Percentiles rank a stretch among this genome's conserved stretches.
Conservation (phyloP, 2,888 invertebrate genomes). For the Ophion costatus region DNA sequence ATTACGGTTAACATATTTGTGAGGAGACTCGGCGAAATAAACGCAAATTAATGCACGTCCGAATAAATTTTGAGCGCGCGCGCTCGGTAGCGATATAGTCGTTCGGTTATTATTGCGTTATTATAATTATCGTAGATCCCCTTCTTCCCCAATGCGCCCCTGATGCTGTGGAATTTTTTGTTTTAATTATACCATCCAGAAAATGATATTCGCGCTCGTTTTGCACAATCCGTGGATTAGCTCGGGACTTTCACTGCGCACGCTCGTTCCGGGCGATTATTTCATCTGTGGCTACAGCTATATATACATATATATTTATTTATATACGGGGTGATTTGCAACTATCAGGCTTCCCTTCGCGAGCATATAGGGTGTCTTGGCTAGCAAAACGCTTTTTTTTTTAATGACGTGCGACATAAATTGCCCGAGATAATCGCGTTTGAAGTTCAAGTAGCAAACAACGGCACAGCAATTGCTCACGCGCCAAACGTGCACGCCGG, state of each 20-base stretch:
- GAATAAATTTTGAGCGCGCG: slow-evolving; percentile 6
- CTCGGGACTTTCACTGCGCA: slow-evolving; percentile 34
- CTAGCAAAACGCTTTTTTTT: no score
- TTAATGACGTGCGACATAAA: no score
- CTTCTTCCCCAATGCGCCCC: neutral
- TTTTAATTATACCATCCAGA: slow-evolving; percentile 48
- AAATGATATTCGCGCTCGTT: slow-evolving; percentile 17
- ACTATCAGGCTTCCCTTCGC: neutral
- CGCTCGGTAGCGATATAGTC: slow-evolving; percentile 47
- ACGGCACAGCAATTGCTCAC: no score
- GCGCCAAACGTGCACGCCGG: no score
- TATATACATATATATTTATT: no score
- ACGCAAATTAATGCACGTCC: slow-evolving; percentile 8
- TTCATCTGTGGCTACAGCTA: neutral
- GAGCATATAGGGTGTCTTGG: neutral
- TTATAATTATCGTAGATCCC: neutral
- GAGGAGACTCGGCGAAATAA: neutral
- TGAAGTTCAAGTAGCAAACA: no score
- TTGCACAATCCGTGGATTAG: slow-evolving; percentile 19
- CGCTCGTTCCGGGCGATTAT: slow-evolving; percentile 18
- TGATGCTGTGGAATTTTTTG: slow-evolving; percentile 32
- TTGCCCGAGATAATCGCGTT: no score
- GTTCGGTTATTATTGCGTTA: slow-evolving; percentile 6
- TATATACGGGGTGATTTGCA: neutral
- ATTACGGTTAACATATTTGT: neutral